These are phyloP conservation scores for Callionymus lyra DNA, from an alignment of 2,113 vertebrate genomes.

Conservation along the genomic window DNA sequence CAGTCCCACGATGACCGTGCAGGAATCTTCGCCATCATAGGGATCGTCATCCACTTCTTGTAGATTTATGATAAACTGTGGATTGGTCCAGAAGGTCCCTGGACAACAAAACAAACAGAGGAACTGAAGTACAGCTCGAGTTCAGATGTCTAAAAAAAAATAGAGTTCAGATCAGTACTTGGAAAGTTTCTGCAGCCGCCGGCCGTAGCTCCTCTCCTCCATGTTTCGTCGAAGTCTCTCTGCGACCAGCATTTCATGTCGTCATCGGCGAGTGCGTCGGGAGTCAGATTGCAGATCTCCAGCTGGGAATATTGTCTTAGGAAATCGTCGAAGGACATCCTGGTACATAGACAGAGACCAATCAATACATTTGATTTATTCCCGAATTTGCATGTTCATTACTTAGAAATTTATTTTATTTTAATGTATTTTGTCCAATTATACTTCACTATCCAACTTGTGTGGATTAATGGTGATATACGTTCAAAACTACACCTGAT, in stretches of 20 bases:
- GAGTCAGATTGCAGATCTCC: constrained; percentile 91
- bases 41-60: constrained; percentile 71
- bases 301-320: constrained; percentile 78
- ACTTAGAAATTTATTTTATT: not conserved
- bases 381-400: too few species aligned
- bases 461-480: too few species aligned
- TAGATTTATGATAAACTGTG: constrained; percentile 74
- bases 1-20: constrained; percentile 72
- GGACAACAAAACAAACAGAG: not conserved
- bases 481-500: too few species aligned
- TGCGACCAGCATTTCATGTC: constrained; percentile 78
- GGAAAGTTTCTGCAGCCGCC: constrained; percentile 86
- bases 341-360: constrained; percentile 29
- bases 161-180: constrained; percentile 45
- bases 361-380: not conserved
- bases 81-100: constrained; percentile 78
- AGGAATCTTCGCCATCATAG: constrained; percentile 61
- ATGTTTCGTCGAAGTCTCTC: constrained; percentile 77
- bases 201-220: constrained; percentile 79
- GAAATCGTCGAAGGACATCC: constrained; percentile 86
- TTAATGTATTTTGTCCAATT: too few species aligned
- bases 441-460: too few species aligned
- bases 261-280: constrained; percentile 72
- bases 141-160: not conserved
- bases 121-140: not conserved